Evolutionary conservation across 2,888 invertebrate species (phyloP).

Genomic region (Microdon myrmicae): DNA sequence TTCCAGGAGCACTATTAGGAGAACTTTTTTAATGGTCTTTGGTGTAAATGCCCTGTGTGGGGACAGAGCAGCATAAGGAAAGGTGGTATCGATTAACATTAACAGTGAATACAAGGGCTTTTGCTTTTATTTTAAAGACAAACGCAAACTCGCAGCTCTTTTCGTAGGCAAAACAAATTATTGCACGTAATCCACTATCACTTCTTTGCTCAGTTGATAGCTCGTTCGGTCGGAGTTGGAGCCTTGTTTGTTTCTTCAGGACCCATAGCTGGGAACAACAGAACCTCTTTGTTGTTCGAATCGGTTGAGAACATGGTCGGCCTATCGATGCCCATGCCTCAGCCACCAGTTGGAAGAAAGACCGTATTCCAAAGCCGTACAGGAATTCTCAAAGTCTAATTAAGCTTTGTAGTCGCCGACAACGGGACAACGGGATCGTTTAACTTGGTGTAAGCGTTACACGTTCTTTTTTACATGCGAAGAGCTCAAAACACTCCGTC

Average conservation of each 20-base stretch:
- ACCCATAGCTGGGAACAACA: conserved; percentile 99
- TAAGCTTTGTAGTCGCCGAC: conserved; percentile 99
- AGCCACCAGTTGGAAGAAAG: conserved; percentile 98
- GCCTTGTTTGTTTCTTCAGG: conserved; percentile 75
- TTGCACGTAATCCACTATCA: too few relatives aligned
- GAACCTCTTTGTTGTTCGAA: conserved; percentile 98
- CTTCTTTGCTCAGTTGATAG: conserved; percentile 9
- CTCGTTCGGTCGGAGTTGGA: conserved; percentile 32
- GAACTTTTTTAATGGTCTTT: conserved; percentile 82
- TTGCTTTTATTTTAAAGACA: too few relatives aligned
- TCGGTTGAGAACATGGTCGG: conserved; percentile 98
- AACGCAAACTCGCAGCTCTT: too few relatives aligned
- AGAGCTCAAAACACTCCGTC: conserved; percentile 96
- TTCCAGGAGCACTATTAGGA: conserved; percentile 73
- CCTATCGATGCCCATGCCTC: conserved; percentile 98
- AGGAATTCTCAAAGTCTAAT: conserved; percentile 95
- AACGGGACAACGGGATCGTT: conserved; percentile 97
- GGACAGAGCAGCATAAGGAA: too few relatives aligned
- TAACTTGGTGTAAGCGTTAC: conserved; percentile 99
- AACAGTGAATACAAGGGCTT: too few relatives aligned
- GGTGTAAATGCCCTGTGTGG: too few relatives aligned
- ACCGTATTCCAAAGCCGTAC: conserved; percentile 96
- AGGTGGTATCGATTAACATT: too few relatives aligned
- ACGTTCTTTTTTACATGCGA: conserved; percentile 96
- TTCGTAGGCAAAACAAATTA: conserved; percentile 31